Evolutionary conservation across 2,888 invertebrate genomes (phyloP).

Genomic region (Melitaea athalia): DNA sequence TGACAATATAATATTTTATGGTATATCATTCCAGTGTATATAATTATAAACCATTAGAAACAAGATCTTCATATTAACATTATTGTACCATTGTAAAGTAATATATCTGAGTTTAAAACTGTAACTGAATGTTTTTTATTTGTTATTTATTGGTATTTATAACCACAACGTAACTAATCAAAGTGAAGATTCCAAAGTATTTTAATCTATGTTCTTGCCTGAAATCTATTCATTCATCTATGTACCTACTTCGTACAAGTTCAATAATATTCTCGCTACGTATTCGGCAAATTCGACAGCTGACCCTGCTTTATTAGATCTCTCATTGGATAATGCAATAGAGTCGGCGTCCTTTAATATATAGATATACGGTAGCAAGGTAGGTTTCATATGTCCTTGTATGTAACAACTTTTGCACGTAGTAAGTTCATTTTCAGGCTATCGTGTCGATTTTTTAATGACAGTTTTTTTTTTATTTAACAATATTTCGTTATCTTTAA

Average conservation of each 20-base stretch:
- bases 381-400: slow-evolving; percentile 24
- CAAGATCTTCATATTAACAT: too few species aligned
- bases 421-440: not conserved
- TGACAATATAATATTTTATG: not conserved
- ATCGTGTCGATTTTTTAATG: too few species aligned
- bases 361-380: slow-evolving; percentile 9
- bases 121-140: too few species aligned
- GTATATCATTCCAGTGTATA: too few species aligned
- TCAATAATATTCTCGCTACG: slow-evolving; percentile 1
- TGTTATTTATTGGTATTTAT: too few species aligned
- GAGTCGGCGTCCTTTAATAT: slow-evolving; percentile 22
- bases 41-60: too few species aligned
- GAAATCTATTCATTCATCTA: not conserved
- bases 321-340: slow-evolving; percentile 24
- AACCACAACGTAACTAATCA: not conserved
- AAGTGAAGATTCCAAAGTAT: not conserved
- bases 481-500: too few species aligned
- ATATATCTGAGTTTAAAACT: too few species aligned
- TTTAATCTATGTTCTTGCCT: not conserved
- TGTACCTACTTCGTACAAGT: not conserved
- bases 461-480: too few species aligned
- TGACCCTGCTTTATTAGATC: slow-evolving; percentile 25
- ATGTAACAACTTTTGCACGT: slow-evolving; percentile 5
- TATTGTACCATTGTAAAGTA: too few species aligned
- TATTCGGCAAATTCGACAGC: slow-evolving; percentile 10